Conservation (phyloP, 2,888 invertebrate genomes). For the Drosophila atripex region DNA sequence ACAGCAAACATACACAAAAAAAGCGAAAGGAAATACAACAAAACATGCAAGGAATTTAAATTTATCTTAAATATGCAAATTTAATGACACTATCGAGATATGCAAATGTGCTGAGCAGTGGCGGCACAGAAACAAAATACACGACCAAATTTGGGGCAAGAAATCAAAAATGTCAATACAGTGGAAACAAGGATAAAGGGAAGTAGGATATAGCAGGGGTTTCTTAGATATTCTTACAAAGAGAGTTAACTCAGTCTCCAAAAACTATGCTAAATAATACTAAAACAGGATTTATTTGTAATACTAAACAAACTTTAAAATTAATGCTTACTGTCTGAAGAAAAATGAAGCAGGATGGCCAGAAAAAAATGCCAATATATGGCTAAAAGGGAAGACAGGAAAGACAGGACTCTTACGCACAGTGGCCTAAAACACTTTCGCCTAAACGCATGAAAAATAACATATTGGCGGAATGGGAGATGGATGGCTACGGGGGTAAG, state of each 20-base stretch:
- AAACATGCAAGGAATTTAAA: constrained; percentile 71
- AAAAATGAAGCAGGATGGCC: constrained; percentile 52
- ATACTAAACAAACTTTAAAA: not conserved
- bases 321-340: constrained; percentile 9
- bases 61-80: constrained; percentile 75
- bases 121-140: constrained; percentile 33
- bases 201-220: not conserved
- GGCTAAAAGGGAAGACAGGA: not conserved
- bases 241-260: no score
- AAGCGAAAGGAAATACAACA: constrained; percentile 22
- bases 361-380: constrained; percentile 59
- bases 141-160: constrained; percentile 47
- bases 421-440: constrained; percentile 59
- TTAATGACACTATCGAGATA: constrained; percentile 75
- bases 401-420: constrained; percentile 23
- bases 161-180: constrained; percentile 39
- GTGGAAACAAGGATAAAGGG: not conserved
- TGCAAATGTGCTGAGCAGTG: constrained; percentile 57
- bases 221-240: not conserved
- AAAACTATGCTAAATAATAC: no score
- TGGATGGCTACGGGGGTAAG: constrained; percentile 12
- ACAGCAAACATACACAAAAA: constrained; percentile 24
- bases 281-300: not conserved
- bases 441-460: constrained; percentile 69
- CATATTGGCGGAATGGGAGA: constrained; percentile 49